Evolutionary conservation across 2,888 invertebrate genomes (phyloP).

Genomic region (Acanthosepion pharaonis): DNA sequence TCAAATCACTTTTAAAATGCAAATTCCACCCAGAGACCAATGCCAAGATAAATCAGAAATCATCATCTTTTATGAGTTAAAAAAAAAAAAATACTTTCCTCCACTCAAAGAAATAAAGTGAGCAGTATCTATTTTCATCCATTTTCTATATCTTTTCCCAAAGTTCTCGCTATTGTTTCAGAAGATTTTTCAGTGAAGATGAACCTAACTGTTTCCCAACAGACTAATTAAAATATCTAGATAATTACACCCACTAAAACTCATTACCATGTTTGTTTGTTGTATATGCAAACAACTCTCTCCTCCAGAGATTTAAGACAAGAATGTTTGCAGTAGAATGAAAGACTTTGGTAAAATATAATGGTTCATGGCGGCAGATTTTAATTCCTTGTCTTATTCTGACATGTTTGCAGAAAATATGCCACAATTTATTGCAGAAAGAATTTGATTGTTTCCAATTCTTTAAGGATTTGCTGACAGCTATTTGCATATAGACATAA

Average conservation of each 20-base stretch:
- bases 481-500: not conserved
- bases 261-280: not conserved
- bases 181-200: not conserved
- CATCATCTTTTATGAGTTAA: not conserved
- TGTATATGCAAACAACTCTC: constrained; percentile 1
- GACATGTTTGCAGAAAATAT: constrained; percentile 33
- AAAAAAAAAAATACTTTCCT: not conserved
- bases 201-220: not conserved
- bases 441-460: constrained; percentile 9
- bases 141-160: not conserved
- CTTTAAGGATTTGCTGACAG: constrained; percentile 11
- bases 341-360: not conserved
- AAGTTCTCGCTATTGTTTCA: not conserved
- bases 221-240: constrained; percentile 22
- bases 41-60: not conserved
- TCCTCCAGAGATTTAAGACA: not conserved
- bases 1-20: not conserved
- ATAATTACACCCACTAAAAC: not conserved
- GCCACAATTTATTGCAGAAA: not conserved
- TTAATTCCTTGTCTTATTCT: constrained; percentile 4
- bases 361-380: not conserved
- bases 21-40: not conserved
- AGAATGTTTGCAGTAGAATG: not conserved
- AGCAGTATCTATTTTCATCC: not conserved
- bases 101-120: not conserved